Conservation (phyloP, 2,113 vertebrate genomes). For the Nematolebias whitei region DNA sequence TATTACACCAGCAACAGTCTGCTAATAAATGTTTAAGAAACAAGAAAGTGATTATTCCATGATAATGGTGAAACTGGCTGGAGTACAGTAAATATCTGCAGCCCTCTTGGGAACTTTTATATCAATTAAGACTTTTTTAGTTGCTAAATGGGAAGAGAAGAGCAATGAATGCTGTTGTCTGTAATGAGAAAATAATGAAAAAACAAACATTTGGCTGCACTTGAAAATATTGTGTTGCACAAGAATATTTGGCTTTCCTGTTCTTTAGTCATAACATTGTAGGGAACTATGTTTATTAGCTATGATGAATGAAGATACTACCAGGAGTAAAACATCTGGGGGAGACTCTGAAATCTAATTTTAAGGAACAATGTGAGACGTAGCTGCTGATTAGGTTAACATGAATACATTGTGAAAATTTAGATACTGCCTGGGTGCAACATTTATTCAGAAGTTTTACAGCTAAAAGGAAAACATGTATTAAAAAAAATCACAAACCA, state of each 20-base stretch:
- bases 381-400: conserved; percentile 20
- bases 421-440: background rate
- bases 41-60: conserved; percentile 10
- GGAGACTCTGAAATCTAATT: background rate
- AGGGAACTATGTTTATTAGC: background rate
- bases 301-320: background rate
- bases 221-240: background rate
- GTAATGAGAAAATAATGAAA: conserved; percentile 3
- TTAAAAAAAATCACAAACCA: no score
- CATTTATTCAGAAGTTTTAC: background rate
- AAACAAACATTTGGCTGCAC: background rate
- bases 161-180: background rate
- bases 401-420: conserved; percentile 6
- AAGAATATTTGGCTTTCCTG: background rate
- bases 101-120: background rate
- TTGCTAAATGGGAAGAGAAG: background rate
- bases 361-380: background rate
- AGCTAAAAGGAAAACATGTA: conserved; percentile 10
- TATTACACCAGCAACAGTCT: background rate
- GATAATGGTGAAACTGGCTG: conserved; percentile 5
- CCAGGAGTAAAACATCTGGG: background rate
- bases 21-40: conserved; percentile 2
- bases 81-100: conserved; percentile 7
- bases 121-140: background rate
- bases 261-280: background rate